Evolutionary conservation across 2,888 invertebrate genomes (phyloP), one percentile per base, ranked within the genome.

Genomic region (Apamea monoglypha): DNA sequence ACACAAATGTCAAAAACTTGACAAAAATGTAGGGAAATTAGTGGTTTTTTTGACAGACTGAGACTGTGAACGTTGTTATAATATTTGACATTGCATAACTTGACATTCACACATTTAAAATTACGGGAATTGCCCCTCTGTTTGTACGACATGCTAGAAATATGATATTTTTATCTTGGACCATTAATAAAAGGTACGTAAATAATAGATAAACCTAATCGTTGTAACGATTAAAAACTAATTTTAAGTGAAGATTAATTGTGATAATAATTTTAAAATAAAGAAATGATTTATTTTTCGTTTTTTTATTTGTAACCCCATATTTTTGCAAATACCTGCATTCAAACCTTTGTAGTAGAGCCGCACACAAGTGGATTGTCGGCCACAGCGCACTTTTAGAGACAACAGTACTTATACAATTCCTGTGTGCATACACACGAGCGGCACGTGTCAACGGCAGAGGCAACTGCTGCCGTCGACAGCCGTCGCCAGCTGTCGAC

Each of bases 181-280:
- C 7, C 10, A 50, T 63, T 32, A n/a, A 18, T 25, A 12, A 10
- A 32, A 59, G 8, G 25, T n/a, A 8, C 0, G 14, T 78, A 36
- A 36, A 25, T 68, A 5, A 40, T 32, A 25, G 6, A 40, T 14
- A 8, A 2, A 1, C 36, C 6, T 25, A 44, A 32, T 29, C 4
- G 29, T 47, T 69, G 56, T 50, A 21, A 67, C 6, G 32, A 69
- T 74, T 29, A 63, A 59, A 36, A 40, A 29, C 5, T 25, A 50
- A 47, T 12, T 50, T n/a, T 40, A 67, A 36, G 72, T 61, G 32
- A 36, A 59, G 4, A 36, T 36, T 6, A 18, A 68, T 72, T 83
- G 81, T 80, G 85, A 83, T 80, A 80, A 56, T 80, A 64, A 63
- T 70, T 36, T 40, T 66, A 84, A 63, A 14, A 29, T 7, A 44